phyloP scores from a whole-genome alignment of 2,113 vertebrate species.

The Rynchops niger region DNA sequence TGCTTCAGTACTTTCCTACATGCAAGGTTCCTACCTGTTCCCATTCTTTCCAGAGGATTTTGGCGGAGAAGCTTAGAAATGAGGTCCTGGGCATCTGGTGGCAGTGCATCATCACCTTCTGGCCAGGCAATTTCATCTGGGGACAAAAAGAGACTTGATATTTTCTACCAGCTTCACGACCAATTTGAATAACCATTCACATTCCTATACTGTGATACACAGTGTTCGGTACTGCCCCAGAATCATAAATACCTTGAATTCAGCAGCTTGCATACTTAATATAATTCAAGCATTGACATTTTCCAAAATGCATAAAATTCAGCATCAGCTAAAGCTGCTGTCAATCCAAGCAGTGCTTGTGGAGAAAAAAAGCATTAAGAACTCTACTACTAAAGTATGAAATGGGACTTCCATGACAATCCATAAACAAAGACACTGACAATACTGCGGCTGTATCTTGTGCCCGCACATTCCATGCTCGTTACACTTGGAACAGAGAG shows the following conservation, averaged over 20 bases:
- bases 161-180: background rate
- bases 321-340: slow-evolving; percentile 54
- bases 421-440: slow-evolving; percentile 47
- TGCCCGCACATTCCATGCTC: background rate
- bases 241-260: background rate
- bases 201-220: background rate
- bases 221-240: background rate
- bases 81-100: slow-evolving; percentile 91
- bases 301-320: slow-evolving; percentile 63
- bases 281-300: slow-evolving; percentile 61
- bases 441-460: slow-evolving; percentile 12
- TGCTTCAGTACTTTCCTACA: background rate
- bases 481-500: background rate
- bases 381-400: slow-evolving; percentile 65
- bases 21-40: slow-evolving; percentile 82
- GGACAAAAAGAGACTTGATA: slow-evolving; percentile 31
- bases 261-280: slow-evolving; percentile 48
- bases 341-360: slow-evolving; percentile 49
- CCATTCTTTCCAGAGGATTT: slow-evolving; percentile 92
- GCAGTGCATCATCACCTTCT: slow-evolving; percentile 92
- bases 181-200: slow-evolving; percentile 20
- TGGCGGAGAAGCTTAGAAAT: slow-evolving; percentile 91
- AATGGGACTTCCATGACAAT: slow-evolving; percentile 50
- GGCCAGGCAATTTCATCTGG: slow-evolving; percentile 97
- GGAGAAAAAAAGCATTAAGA: slow-evolving; percentile 29